phyloP scores from a whole-genome alignment of 2,888 invertebrate genomes.

The Thymelicus acteon region DNA sequence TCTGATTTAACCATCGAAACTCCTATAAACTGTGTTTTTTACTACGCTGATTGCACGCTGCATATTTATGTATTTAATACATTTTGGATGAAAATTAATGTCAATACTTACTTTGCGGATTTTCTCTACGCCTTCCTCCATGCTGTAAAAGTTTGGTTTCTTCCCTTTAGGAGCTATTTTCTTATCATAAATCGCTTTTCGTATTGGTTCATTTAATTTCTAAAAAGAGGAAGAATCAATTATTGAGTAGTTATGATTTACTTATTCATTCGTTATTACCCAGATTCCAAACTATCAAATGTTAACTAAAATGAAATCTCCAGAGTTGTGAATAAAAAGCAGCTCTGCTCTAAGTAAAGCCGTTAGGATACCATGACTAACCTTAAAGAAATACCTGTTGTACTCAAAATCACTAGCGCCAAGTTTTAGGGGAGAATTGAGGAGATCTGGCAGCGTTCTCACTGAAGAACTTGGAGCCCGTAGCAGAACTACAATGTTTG shows the following conservation, averaged over 20 bases:
- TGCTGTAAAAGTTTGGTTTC: slow-evolving; percentile 70
- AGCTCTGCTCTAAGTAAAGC: too few species aligned
- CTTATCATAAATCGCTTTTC: slow-evolving; percentile 77
- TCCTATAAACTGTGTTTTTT: too few species aligned
- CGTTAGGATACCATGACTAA: slow-evolving; percentile 50
- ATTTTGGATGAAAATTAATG: too few species aligned
- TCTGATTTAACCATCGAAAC: too few species aligned
- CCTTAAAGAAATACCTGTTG: slow-evolving; percentile 87
- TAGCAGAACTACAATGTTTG: slow-evolving; percentile 86
- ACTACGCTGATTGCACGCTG: too few species aligned
- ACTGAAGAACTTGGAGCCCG: slow-evolving; percentile 88
- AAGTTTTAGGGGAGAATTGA: slow-evolving; percentile 85
- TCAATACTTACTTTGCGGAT: slow-evolving; percentile 58
- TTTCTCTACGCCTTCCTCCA: slow-evolving; percentile 75
- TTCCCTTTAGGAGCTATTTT: slow-evolving; percentile 79
- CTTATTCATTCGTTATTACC: too few species aligned
- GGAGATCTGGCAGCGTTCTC: slow-evolving; percentile 82
- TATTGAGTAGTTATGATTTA: too few species aligned
- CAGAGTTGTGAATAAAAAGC: background rate
- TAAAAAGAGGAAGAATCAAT: slow-evolving; percentile 48
- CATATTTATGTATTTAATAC: too few species aligned
- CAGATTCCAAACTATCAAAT: too few species aligned
- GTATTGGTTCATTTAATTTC: slow-evolving; percentile 77
- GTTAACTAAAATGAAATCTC: too few species aligned
- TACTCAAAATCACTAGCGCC: slow-evolving; percentile 87